Conservation (phyloP, 1,140 invertebrate species). For the Zaprionus taronus region DNA sequence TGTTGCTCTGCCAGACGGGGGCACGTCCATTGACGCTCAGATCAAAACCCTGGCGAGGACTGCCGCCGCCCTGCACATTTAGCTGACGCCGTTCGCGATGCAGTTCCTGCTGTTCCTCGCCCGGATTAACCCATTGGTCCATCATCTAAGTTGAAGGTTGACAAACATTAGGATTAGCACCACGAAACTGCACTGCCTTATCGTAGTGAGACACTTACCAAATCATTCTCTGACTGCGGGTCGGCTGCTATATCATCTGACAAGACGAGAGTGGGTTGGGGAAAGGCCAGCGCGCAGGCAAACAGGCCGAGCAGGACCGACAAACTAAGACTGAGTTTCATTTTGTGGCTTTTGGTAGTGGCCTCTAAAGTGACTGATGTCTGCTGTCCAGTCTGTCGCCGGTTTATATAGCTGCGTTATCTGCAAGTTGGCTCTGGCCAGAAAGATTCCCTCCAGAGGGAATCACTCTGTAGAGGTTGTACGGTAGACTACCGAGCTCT, state of each 20-base stretch:
- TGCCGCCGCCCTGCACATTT: conserved; percentile 62
- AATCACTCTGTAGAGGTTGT: conserved; percentile 24
- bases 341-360: conserved; percentile 29
- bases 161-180: not conserved
- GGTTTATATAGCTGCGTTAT: conserved; percentile 40
- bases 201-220: conserved; percentile 28
- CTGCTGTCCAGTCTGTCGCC: not conserved
- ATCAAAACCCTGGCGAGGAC: conserved; percentile 66
- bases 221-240: conserved; percentile 13
- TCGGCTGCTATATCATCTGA: conserved; percentile 3
- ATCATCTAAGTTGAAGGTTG: not conserved
- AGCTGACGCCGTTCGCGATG: conserved; percentile 56
- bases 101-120: not conserved
- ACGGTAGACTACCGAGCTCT: conserved; percentile 23
- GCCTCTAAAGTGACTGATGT: conserved; percentile 27
- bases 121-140: not conserved
- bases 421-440: conserved; percentile 1
- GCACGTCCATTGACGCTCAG: conserved; percentile 62
- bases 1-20: conserved; percentile 72
- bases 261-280: conserved; percentile 29
- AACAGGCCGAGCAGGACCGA: conserved; percentile 41
- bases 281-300: conserved; percentile 35
- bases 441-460: conserved; percentile 53
- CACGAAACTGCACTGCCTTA: not conserved
- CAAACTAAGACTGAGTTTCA: conserved; percentile 38